Evolutionary conservation across 2,113 vertebrate genomes (phyloP), one percentile per base, ranked within the genome.

Genomic region (Syngnathoides biaculeatus): DNA sequence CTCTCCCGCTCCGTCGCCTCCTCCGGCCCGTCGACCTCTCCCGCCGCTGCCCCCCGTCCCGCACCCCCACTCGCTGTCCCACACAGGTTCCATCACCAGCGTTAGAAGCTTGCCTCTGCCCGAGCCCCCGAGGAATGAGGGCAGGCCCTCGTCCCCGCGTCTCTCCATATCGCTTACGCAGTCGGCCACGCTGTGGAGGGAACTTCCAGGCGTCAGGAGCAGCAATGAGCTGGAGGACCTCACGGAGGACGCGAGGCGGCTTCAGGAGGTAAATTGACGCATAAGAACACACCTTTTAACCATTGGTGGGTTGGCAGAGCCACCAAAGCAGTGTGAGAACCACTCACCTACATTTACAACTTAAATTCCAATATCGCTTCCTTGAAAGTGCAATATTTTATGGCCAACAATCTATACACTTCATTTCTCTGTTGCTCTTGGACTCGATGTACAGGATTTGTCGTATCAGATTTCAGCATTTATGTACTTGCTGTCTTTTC

Each of bases 151-250:
- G 63, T 79, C 91, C 71, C 68, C 93, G n/a, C 90, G 94, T 17
- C 91, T 95, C 17, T 94, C 95, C 39, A 68, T 92, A 57, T 94
- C 93, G 9, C 68, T 94, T 75, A 84, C 89, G 5, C 91, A 93
- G 56, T 92, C 89, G 0, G 62, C 92, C 2, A 93, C 93, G 3
- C 92, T 99, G 57, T 99, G 97, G 97, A 92, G 96, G 72, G 96
- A 98, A 5, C 93, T 98, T 71, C 96, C 96, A 0, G 84, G 88
- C 64, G 91, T 99, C 20, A 89, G 93, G 60, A 91, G 87, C 42
- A 96, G 93, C 64, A 38, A 77, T 0, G 86, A 94, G 7, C 90
- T 98, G 40, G 90, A 91, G 10, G 89, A 87, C 43, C 92, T 98
- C 86, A 91, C 90, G 10, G 93, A 94, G 0, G 94, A 95, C 24